A percentile compares a stretch with the other conserved stretches of the same genome.
These are phyloP conservation scores for crab-eating macaque (Macaca fascicularis) DNA, from an alignment of 2,113 vertebrate genomes.

Conservation along the genomic window T2T-MFA8v1.1 NC_088377.1:13886001-13886500, in stretches of 20 bases:
- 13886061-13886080: not conserved
- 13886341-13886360: slow-evolving; percentile 4
- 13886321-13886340: slow-evolving; percentile 62
- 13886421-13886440: not conserved
- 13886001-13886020: not conserved
- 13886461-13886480: not conserved
- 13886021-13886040: not conserved
- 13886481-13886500: not conserved
- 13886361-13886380: slow-evolving; percentile 51
- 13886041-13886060: not conserved
- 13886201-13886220: slow-evolving; percentile 12
- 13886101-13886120: not conserved
- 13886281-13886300: slow-evolving; percentile 67
- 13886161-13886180: not conserved
- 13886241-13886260: slow-evolving; percentile 59
- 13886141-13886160: not conserved
- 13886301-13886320: slow-evolving; percentile 71
- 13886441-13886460: not conserved
- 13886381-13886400: slow-evolving; percentile 46
- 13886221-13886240: not conserved
- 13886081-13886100: not conserved
- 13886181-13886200: slow-evolving; percentile 41
- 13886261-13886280: slow-evolving; percentile 69
- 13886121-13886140: not conserved
- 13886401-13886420: slow-evolving; percentile 52